phyloP scores from a whole-genome alignment of 2,888 invertebrate species.

The Calliscelio sp. region DNA sequence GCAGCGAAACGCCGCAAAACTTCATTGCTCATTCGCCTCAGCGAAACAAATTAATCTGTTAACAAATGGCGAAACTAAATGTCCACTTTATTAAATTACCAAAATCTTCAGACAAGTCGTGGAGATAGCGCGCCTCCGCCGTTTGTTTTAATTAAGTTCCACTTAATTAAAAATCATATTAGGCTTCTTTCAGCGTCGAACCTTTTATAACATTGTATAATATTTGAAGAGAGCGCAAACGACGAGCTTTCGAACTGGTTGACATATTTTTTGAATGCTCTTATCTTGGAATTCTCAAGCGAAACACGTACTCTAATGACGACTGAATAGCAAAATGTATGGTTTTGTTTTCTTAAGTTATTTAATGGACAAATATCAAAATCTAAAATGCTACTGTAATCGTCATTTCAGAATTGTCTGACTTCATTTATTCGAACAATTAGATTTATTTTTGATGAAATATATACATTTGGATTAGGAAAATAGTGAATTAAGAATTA shows the following conservation, averaged over 20 bases:
- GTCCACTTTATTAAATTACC: constrained; percentile 45
- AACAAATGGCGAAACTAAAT: constrained; percentile 17
- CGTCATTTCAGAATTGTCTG: too few species aligned
- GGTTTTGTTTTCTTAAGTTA: background rate
- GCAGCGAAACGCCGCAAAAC: constrained; percentile 16
- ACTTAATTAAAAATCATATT: constrained; percentile 31
- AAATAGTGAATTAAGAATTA: too few species aligned
- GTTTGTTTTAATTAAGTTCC: constrained; percentile 19
- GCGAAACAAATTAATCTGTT: constrained; percentile 35
- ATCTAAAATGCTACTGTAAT: too few species aligned
- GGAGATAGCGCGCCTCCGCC: background rate
- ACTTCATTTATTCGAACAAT: too few species aligned
- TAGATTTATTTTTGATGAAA: too few species aligned
- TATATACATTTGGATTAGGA: too few species aligned
- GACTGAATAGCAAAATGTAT: background rate
- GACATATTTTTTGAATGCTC: constrained; percentile 24
- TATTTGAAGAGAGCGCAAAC: constrained; percentile 16
- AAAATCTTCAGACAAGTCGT: constrained; percentile 23
- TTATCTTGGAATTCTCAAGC: constrained; percentile 22
- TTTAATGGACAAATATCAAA: constrained; percentile 18
- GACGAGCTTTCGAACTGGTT: background rate
- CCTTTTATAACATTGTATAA: constrained; percentile 10
- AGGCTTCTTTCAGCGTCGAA: background rate
- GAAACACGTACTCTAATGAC: constrained; percentile 22
- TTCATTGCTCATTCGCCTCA: constrained; percentile 22